These are phyloP conservation scores for Poeciliopsis paucimaculata DNA, from an alignment of 2,797 vertebrate genomes.

Conservation along the genomic window DNA sequence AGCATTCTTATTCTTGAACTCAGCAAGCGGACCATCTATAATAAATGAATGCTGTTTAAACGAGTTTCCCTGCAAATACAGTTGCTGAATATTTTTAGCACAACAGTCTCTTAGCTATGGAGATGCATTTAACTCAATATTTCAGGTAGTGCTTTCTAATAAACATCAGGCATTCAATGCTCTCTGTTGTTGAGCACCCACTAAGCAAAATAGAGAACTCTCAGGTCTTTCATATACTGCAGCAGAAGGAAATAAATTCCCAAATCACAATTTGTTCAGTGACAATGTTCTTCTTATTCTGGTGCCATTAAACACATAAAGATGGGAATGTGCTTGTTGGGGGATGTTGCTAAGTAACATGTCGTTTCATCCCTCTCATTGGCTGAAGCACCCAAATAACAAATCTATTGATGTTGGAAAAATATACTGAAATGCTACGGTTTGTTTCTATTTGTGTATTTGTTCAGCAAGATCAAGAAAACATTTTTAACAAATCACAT, in stretches of 20 bases:
- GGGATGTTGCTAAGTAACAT: neutral
- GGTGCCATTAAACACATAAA: neutral
- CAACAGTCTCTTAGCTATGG: slow-evolving; percentile 21
- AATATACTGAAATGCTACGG: neutral
- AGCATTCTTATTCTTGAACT: neutral
- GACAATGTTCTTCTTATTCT: neutral
- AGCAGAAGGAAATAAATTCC: neutral
- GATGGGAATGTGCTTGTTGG: neutral
- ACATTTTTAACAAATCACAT: neutral
- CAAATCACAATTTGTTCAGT: neutral
- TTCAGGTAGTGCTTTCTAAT: slow-evolving; percentile 26
- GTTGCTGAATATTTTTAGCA: slow-evolving; percentile 45
- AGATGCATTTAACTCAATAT: slow-evolving; percentile 3
- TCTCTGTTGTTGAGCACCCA: slow-evolving; percentile 5
- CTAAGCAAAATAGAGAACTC: neutral
- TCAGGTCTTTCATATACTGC: neutral
- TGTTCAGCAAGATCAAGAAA: neutral
- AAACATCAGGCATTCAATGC: slow-evolving; percentile 7
- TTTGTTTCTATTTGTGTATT: neutral
- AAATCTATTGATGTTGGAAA: neutral
- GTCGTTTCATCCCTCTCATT: neutral
- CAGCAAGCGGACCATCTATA: slow-evolving; percentile 29
- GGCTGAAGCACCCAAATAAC: neutral
- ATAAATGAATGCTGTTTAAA: slow-evolving; percentile 28
- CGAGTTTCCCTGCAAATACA: slow-evolving; percentile 23